Evolutionary conservation across 2,888 invertebrate genomes (phyloP).

Genomic region (Agriotes lineatus): DNA sequence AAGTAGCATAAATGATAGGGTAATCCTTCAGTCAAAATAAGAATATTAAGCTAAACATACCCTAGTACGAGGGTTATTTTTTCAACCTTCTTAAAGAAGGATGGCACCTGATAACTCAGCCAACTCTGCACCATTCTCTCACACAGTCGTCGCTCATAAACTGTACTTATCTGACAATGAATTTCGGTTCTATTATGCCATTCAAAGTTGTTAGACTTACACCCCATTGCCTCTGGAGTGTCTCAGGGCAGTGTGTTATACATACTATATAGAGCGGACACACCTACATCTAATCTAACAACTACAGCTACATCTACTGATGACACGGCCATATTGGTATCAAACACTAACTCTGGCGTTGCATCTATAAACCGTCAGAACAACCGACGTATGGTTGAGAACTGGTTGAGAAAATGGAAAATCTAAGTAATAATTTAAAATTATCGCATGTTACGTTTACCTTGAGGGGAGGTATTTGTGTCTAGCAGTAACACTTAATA

Average conservation of each 20-base stretch:
- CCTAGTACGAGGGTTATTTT: too few species aligned
- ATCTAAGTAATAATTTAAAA: constrained; percentile 42
- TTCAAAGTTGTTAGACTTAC: too few species aligned
- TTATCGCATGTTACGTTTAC: constrained; percentile 45
- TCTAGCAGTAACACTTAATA: constrained; percentile 25
- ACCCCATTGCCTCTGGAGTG: too few species aligned
- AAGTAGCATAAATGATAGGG: too few species aligned
- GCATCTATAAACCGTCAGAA: constrained; percentile 3
- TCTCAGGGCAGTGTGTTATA: not conserved
- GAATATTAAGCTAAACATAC: too few species aligned
- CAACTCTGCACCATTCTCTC: too few species aligned
- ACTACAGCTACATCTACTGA: not conserved
- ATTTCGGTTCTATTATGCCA: too few species aligned
- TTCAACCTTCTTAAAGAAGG: too few species aligned
- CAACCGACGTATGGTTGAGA: not conserved
- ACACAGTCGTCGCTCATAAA: too few species aligned
- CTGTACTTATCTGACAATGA: too few species aligned
- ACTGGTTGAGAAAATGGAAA: constrained; percentile 39
- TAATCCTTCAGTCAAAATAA: too few species aligned
- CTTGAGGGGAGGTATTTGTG: constrained; percentile 27
- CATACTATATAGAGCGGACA: not conserved
- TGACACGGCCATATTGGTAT: not conserved
- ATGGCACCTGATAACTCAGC: too few species aligned
- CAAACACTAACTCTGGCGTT: not conserved
- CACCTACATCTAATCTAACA: not conserved